Base-by-base conservation (phyloP, 92 coral and sea anemone species). In the Porites rus region DNA sequence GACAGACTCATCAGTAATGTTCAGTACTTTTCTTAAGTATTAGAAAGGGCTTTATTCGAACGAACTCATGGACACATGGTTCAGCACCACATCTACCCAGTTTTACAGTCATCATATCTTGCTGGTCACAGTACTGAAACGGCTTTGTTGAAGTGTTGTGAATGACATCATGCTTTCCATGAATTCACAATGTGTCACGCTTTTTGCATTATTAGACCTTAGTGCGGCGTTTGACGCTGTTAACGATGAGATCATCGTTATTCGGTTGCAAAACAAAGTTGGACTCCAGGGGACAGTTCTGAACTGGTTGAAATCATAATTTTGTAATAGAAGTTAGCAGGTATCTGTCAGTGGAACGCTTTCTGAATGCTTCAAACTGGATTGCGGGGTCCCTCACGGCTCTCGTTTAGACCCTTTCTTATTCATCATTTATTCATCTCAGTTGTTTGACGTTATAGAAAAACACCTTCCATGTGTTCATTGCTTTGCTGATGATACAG, bases 31-130 rank as follows among this genome's bases (percentile, higher is more conserved):
- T 65, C 69, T 65, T 19, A 65, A 2, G 0, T 65, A 65, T 6
- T 21, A 6, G 63, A 59, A 59, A 11, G 63, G 63, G 63, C 63
- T 59, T 11, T 59, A 59, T 59, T 59, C 18, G 63, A 59, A 59
- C 63, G 11, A 16, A 59, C 63, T 59, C 63, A 59, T 14, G 62
- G 62, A 58, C 62, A 58, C 62, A 58, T 58, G 62, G 12, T 58
- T 11, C 63, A 59, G 63, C 12, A 0, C 63, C 63, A 8, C 14
- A 65, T 65, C 69, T 65, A 18, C 69, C 69, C 69, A 65, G 69
- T 65, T 65, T 65, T 65, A 65, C 69, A 65, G 69, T 65, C 69
- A 65, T 65, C 69, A 18, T 65, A 65, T 65, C 69, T 28, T 65
- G 69, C 69, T 16, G 69, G 69, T 21, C 69, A 65, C 19, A 65